Base-by-base conservation (phyloP, 2,888 invertebrate genomes). In the Odontothrips loti region DNA sequence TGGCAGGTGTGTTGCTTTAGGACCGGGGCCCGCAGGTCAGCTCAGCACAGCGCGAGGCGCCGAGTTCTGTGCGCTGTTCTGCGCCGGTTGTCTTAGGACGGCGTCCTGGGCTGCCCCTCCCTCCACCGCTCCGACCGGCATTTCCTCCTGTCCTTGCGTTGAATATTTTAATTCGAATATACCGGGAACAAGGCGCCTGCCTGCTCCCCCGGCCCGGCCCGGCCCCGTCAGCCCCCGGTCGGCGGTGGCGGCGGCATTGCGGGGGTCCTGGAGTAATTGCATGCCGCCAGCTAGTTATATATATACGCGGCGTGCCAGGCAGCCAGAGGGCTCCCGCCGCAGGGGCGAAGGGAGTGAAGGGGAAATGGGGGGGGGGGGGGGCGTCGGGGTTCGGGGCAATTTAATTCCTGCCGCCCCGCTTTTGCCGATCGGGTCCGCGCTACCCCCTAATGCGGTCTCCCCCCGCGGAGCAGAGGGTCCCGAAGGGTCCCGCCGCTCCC, bases 251-350 rank as follows among this genome's bases (percentile, higher is more conserved):
- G 58, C 6, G 58, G 58, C 20, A 58, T 58, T 2, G 58, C 58
- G 58, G 68, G 68, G 68, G 68, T 75, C 68, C 12, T 27, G 27
- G 23, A 75, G 68, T 75, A 75, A 75, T 75, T 75, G 68, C 27
- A 75, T 27, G 68, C 68, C 68, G 68, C 23, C 68, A 75, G 68
- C 68, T 27, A 75, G 68, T 75, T 75, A 75, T 75, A 43, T 75
- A 43, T 43, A 27, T 27, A 27, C 68, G 68, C 68, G 68, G 68
- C 68, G 10, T 23, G 68, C 68, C 68, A 75, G 68, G 68, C 68
- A 75, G 68, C 23, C 68, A 75, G 68, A 27, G 8, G 68, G 68
- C 68, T 15, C 68, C 4, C 0, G 68, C 68, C 58, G 58, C 58
- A 27, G 68, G 68, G 12, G 68, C 23, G 27, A 12, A 12, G 8